Base-by-base conservation (phyloP, 2,888 invertebrate genomes). In the Mayetiola destructor region DNA sequence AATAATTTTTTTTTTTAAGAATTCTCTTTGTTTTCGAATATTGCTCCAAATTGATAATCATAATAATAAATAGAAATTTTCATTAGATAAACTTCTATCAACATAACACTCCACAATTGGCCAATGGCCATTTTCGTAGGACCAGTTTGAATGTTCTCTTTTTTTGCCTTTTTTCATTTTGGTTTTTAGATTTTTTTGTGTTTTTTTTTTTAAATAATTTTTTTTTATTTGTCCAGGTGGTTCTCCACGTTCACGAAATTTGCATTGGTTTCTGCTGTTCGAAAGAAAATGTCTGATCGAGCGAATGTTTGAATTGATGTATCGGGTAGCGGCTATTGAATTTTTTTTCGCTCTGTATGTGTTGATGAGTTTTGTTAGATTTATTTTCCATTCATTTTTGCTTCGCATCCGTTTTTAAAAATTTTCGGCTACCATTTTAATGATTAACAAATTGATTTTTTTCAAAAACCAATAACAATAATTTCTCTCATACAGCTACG, bases 391-490 rank as follows among this genome's bases (percentile, higher is more conserved):
- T 48, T 2, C 27, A 4, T 48, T 6, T 48, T 23, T 48, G 48
- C 27, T 23, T 40, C 12, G 16, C 20, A 5, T 52, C 27, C 29
- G 21, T 68, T 68, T 72, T 67, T 73, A 71, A 71, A 73, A 72
- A 71, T 72, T 66, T 71, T 69, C 71, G 70, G 71, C 70, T 70
- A 73, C 71, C 72, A 73, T 71, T 72, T 71, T 71, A 71, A 73
- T 72, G 70, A 72, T 71, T 70, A 73, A 73, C 73, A 73, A 73
- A 73, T 73, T 73, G 73, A 73, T 73, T 73, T 73, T 73, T 68
- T 71, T 70, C 70, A 70, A 73, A 73, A 73, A 73, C 73, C 73
- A 73, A 73, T 73, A 73, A 73, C 73, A 73, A 72, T 72, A 72
- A 73, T 71, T 70, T 70, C 70, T 71, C 27, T 16, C 27, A 48